Evolutionary conservation across 2,797 vertebrate genomes (phyloP), one percentile per base, ranked within the genome.

Genomic region (Lagocephalus sceleratus): DNA sequence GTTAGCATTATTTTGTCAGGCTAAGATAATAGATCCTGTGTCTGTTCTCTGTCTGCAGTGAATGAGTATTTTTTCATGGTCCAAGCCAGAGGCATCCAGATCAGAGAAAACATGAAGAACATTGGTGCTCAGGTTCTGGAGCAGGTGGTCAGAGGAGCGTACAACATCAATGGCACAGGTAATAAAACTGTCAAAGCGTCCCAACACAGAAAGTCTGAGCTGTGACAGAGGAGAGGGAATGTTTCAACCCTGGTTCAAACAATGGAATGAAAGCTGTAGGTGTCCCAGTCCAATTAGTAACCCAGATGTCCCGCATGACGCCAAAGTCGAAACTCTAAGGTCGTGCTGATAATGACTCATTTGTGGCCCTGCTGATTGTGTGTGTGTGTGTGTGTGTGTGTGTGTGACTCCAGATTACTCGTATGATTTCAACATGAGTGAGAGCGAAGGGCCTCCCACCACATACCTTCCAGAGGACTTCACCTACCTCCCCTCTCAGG

Each of bases 61-160:
- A 99, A 98, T 82, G 96, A 96, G 85, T 98, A 98, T 91, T 88
- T 98, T 89, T 99, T 98, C 90, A 97, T 95, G 97, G 94, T 96
- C 89, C 95, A 99, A 87, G 96, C 96, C 58, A 92, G 92, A 57
- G 93, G 95, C 76, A 96, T 99, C 75, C 91, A 94, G 85, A 93
- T 99, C 79, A 92, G 91, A 57, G 91, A 99, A 82, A 98, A 98
- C 60, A 89, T 99, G 85, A 87, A 88, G 55, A 95, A 91, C 15
- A 98, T 98, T 1, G 95, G 96, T 2, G 94, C 92, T 32, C 96
- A 98, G 88, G 93, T 98, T 57, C 90, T 97, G 0, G 96, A 97
- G 88, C 97, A 98, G 88, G 91, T 98, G 81, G 93, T 98, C 60
- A 92, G 95, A 56, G 90, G 94, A 23, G 91, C 94, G 35, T 96